Evolutionary conservation across 2,113 vertebrate genomes (phyloP), one percentile per base, ranked within the genome.

Genomic region (Toxotes jaculatrix): DNA sequence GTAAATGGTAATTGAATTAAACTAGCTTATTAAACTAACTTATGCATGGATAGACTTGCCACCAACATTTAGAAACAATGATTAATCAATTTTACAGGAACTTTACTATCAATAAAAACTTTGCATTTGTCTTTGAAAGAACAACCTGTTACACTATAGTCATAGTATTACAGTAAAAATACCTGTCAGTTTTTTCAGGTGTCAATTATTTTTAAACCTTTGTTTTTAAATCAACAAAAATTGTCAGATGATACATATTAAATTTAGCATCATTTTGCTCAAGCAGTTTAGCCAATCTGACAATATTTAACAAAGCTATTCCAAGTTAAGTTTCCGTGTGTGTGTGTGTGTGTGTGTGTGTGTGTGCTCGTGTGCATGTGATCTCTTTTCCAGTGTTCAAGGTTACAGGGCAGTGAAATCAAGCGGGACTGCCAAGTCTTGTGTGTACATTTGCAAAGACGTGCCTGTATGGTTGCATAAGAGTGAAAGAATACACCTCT

Each of bases 401-500:
- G 85, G 89, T 90, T 72, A 87, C 78, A 67, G 66, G 70, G 65
- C 74, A 81, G 83, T n/a, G 34, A 85, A 90, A 86, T 89, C 77
- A 73, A 65, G 76, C 56, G 38, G 75, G 36, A 63, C 76, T 82
- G 90, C 89, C 82, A 87, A 85, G 82, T 84, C 47, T 38, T 62
- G 31, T 84, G 57, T 69, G 43, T 68, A 47, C 47, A 55, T 84
- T 81, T 82, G 88, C 87, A 86, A 80, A 90, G 82, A 90, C 68
- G 3, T 88, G 80, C 84, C 73, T 81, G 47, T 76, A 76, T 43
- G 67, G 57, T 92, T 92, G 76, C 85, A 73, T 91, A 92, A 92
- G 61, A 83, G 68, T 74, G 91, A 90, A 93, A 93, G 87, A 49
- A 86, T 83, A 93, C 89, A 89, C 88, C 88, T 84, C 62, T 89